Base-by-base conservation (phyloP, 2,888 invertebrate genomes). In the Lottia scabra region DNA sequence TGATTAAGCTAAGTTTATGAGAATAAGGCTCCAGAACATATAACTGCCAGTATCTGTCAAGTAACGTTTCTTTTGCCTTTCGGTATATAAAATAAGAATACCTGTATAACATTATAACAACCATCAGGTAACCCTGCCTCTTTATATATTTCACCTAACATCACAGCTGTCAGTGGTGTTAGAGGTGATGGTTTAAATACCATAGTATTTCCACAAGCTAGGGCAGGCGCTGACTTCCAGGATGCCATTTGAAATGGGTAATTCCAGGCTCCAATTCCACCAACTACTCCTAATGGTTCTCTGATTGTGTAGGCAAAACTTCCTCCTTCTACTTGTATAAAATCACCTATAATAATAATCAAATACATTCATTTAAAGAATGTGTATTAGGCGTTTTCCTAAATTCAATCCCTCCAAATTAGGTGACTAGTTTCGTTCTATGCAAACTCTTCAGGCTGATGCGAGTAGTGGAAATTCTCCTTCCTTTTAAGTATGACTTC, bases 211-310 rank as follows among this genome's bases (percentile, higher is more conserved):
- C 92, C 92, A 85, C 91, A 91, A 2, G 91, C 91, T 26, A 92
- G 83, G 0, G 91, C 91, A 10, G 91, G 91, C 1, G 90, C 89
- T 1, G 90, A 87, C 82, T 91, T 91, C 90, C 90, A 91, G 2
- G 87, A 75, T 2, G 90, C 90, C 85, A 91, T 91, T 81, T 90
- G 92, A 80, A 92, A 90, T 1, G 92, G 92, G 83, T 91, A 92
- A 84, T 92, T 92, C 92, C 92, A 92, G 1, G 92, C 92, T 5
- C 91, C 92, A 63, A 92, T 91, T 15, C 90, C 91, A 3, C 89
- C 92, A 27, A 91, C 90, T 2, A 92, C 91, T 2, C 92, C 92
- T 13, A 92, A 82, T 1, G 92, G 91, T 78, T 92, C 91, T 23
- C 91, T 80, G 6, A 90, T 83, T 2, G 92, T 91, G 84, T 91